Base-by-base conservation (phyloP, 2,888 invertebrate species). In the Halictus quadricinctus region DNA sequence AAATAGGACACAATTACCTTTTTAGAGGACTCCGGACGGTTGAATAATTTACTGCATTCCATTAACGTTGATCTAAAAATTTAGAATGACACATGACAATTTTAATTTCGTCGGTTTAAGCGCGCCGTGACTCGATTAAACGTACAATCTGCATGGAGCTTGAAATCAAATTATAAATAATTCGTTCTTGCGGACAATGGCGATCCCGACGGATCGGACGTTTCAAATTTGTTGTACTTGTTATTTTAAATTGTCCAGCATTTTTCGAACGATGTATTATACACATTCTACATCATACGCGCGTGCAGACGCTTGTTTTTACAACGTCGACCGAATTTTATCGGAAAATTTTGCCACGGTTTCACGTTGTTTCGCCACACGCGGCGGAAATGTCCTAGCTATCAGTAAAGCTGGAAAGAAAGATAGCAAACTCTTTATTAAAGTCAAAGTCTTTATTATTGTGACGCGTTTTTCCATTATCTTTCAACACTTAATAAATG, bases 1-100 rank as follows among this genome's bases (percentile, higher is more conserved):
- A 84, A 84, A 80, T 80, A 58, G 80, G 58, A 64, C 64, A 36
- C 69, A 58, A 76, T 84, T 85, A 80, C 58, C 75, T 72, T 81
- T 76, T 81, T 64, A 72, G 43, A 46, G 43, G 54, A 58, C 75
- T 70, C 74, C 36, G 25, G 12, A 21, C 25, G 48, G 21, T 29
- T 50, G 48, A 25, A 46, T 70, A 69, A 75, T 75, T 80, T 58
- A 50, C 25, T 18, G 66, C 41, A 25, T 66, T 70, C 69, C 18
- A 72, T 60, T 29, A 72, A 21, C 13, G 58, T 78, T 43, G 54
- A 72, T 78, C 21, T 50, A 29, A 29, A 46, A 46, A 60, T 79
- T 60, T 41, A 41, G 66, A 66, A 69, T 66, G 76, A 13, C 50
- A 66, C 36, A 66, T 76, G 66, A 36, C 66, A 50, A 76, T 76